phyloP scores from a whole-genome alignment of 1,140 invertebrate genomes.

The Heterodera schachtii region DNA sequence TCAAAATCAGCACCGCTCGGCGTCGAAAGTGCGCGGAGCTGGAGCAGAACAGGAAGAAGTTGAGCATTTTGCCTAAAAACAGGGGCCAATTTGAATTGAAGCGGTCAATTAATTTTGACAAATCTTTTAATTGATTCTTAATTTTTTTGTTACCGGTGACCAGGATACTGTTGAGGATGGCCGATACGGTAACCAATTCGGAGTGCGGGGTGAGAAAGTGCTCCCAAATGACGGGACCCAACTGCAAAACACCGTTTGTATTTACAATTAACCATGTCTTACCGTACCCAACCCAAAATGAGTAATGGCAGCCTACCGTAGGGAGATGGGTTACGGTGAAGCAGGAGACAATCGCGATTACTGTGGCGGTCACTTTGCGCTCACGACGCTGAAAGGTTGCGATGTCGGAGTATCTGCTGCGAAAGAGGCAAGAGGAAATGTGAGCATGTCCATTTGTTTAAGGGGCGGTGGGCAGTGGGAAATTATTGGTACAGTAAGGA shows the following conservation, averaged over 20 bases:
- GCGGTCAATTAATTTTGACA: background rate
- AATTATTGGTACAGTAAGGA: constrained; percentile 1
- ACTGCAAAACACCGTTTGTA: too few relatives aligned
- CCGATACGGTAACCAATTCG: constrained; percentile 33
- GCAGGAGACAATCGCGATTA: constrained; percentile 54
- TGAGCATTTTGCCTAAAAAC: constrained; percentile 29
- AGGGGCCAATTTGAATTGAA: too few relatives aligned
- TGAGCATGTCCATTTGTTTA: background rate
- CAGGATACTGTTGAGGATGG: constrained; percentile 44
- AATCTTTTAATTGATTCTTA: too few relatives aligned
- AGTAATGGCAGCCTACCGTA: background rate
- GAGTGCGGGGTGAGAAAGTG: constrained; percentile 28
- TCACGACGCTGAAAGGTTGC: constrained; percentile 53
- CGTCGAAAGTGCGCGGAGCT: constrained; percentile 52
- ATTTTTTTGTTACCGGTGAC: constrained; percentile 42
- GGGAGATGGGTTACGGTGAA: constrained; percentile 54
- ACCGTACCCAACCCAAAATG: background rate
- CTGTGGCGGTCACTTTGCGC: constrained; percentile 56
- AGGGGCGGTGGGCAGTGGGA: background rate
- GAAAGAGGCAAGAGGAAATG: background rate
- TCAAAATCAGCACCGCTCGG: constrained; percentile 46
- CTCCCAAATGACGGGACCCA: constrained; percentile 55
- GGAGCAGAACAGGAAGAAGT: constrained; percentile 52
- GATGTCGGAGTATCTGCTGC: constrained; percentile 44
- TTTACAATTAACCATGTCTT: constrained; percentile 30